Evolutionary conservation across 2,888 invertebrate species (phyloP).

Genomic region (Argynnis bischoffii): DNA sequence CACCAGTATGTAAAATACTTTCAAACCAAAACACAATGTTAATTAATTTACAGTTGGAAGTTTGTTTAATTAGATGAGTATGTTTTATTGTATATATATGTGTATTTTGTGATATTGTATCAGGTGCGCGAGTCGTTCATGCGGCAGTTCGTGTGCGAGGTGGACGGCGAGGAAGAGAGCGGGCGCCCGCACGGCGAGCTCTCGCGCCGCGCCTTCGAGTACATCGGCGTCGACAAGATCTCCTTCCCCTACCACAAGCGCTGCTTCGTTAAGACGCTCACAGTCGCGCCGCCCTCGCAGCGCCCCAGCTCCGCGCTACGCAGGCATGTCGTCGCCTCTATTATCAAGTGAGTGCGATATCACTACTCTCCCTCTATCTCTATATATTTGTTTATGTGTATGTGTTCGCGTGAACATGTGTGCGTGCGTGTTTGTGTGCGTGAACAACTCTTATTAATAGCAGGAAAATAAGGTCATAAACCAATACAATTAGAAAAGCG

Average conservation of each 20-base stretch:
- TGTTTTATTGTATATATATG: neutral
- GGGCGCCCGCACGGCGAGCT: constrained; percentile 51
- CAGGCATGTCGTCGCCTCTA: constrained; percentile 91
- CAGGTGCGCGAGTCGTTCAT: constrained; percentile 98
- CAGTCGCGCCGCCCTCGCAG: constrained; percentile 91
- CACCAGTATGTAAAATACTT: no score
- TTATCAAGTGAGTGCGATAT: constrained; percentile 87
- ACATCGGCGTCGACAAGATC: constrained; percentile 69
- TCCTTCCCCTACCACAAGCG: constrained; percentile 89
- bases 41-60: neutral
- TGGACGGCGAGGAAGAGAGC: constrained; percentile 88
- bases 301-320: constrained; percentile 90
- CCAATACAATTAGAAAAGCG: no score
- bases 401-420: no score
- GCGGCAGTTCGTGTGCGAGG: constrained; percentile 96
- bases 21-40: no score
- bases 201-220: constrained; percentile 69
- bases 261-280: constrained; percentile 90
- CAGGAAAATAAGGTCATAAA: no score
- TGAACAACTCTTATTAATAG: neutral
- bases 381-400: neutral
- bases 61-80: neutral
- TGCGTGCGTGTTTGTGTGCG: neutral
- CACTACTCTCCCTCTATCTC: neutral
- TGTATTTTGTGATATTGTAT: neutral